Evolutionary conservation across 2,797 vertebrate genomes (phyloP), one percentile per base, ranked within the genome.

Genomic region (Rhinella marina): DNA sequence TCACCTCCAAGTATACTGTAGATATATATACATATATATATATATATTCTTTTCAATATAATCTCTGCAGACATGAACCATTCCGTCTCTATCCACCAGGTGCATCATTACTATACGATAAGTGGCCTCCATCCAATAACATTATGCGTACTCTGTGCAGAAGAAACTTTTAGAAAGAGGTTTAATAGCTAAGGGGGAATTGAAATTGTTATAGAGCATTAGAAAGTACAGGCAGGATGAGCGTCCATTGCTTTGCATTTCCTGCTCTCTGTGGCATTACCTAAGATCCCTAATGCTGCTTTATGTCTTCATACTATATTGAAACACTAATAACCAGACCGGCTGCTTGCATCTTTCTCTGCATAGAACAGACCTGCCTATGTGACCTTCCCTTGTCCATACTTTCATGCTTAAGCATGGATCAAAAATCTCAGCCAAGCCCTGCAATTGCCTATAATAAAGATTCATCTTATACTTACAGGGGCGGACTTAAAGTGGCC

Each of bases 151-250:
- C 32, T 81, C 64, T 50, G 64, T 29, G 64, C 57, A 70, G 76
- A 59, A 50, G 82, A n/a, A 81, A 85, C 77, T 64, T 88, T 81
- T 25, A 57, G 27, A 88, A 75, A 75, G 27, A 78, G 75, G 77
- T 77, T 86, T 89, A 86, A 83, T 86, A 83, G 88, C 80, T 82
- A 72, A 56, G 81, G 27, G 82, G 79, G 79, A 86, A 77, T 70
- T 86, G 84, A 82, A 86, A 86, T 86, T 82, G 84, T 82, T 86
- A 72, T 68, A 79, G 82, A 83, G 78, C 84, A 89, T 89, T 82
- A 86, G 61, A 83, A 86, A 82, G 84, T 75, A 17, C 59, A n/a
- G n/a, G 88, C 72, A 72, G 87, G 82, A 80, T n/a, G 87, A 80
- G 50, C 25, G 64, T 72, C 52, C 62, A n/a, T 32, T 32, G 48